Percentiles rank a stretch among this genome's conserved stretches.
These are phyloP conservation scores for Hemaris fuciformis DNA, from an alignment of 2,888 invertebrate genomes.

Conservation along the genomic window DNA sequence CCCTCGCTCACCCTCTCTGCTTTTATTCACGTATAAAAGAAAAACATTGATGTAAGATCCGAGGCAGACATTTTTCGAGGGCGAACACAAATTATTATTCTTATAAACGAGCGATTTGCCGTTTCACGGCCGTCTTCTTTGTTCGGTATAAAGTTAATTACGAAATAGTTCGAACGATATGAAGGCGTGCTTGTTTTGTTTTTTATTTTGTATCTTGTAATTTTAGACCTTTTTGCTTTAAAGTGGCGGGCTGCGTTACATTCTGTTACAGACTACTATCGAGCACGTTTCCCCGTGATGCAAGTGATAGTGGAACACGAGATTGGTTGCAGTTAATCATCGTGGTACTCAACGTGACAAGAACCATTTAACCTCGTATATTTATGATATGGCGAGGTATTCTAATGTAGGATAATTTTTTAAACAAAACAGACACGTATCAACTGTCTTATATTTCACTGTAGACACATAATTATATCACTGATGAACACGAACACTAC, in stretches of 20 bases:
- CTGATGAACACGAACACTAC: too few species aligned
- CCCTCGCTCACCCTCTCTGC: slow-evolving; percentile 43
- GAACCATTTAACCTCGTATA: neutral
- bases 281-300: neutral
- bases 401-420: neutral
- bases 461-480: too few species aligned
- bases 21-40: slow-evolving; percentile 56
- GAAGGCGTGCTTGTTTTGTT: neutral
- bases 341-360: neutral
- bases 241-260: neutral
- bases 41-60: slow-evolving; percentile 66
- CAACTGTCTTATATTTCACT: too few species aligned
- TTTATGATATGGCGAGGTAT: neutral
- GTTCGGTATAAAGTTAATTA: slow-evolving; percentile 35
- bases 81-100: slow-evolving; percentile 52
- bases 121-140: slow-evolving; percentile 36
- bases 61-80: slow-evolving; percentile 47
- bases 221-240: neutral
- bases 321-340: neutral
- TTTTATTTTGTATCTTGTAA: neutral
- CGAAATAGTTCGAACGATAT: slow-evolving; percentile 26
- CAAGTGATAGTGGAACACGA: neutral
- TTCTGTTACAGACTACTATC: neutral
- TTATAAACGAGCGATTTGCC: slow-evolving; percentile 41
- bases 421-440: too few species aligned